These are phyloP conservation scores for Aphidius ervi DNA, from an alignment of 1,140 invertebrate genomes.

Conservation along the genomic window DNA sequence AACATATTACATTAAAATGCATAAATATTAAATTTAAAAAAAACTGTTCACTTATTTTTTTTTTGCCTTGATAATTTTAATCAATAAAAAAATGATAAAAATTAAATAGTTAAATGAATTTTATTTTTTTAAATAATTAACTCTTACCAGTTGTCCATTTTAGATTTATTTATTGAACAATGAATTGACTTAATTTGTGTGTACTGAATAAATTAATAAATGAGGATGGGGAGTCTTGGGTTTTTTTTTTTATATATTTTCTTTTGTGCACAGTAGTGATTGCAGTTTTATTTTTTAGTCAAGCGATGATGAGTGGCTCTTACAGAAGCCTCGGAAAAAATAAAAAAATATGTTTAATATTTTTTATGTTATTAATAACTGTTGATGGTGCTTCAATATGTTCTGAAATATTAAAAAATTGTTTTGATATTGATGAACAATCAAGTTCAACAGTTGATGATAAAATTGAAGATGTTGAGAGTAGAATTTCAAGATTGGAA, in stretches of 20 bases:
- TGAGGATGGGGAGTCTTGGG: constrained; percentile 1
- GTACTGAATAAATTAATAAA: constrained; percentile 5
- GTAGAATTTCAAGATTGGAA: constrained; percentile 54
- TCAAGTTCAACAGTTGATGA: background rate
- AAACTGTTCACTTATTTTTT: too few relatives aligned
- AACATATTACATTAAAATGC: background rate
- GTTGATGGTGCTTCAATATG: background rate
- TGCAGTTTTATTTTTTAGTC: background rate
- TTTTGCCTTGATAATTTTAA: too few relatives aligned
- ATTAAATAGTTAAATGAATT: too few relatives aligned
- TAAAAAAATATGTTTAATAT: background rate
- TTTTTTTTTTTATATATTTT: background rate
- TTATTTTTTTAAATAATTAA: too few relatives aligned
- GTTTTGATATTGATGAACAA: constrained; percentile 2
- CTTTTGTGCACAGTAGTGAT: background rate
- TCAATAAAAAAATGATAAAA: too few relatives aligned
- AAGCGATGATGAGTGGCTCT: background rate
- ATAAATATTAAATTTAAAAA: constrained; percentile 5
- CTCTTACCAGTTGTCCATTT: too few relatives aligned
- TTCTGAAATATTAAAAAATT: background rate
- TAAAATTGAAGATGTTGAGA: constrained; percentile 38
- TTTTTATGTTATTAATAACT: constrained; percentile 8
- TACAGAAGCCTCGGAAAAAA: background rate
- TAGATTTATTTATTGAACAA: too few relatives aligned
- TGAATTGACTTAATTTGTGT: background rate